Conservation (phyloP, 2,888 invertebrate genomes). For the Drosophila melanosoma region DNA sequence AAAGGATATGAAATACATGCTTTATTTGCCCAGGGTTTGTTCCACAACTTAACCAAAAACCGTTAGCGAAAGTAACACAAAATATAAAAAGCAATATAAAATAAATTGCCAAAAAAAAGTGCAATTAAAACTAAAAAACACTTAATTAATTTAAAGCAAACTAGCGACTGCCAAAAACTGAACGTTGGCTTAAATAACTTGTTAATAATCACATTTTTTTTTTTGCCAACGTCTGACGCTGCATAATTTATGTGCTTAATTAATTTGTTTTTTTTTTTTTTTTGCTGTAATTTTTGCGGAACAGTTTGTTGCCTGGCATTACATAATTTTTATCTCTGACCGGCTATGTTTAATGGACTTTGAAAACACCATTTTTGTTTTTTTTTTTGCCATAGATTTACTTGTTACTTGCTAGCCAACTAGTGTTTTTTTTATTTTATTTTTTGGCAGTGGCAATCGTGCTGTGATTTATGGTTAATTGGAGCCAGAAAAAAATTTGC, state of each 20-base stretch:
- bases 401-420: conserved; percentile 20
- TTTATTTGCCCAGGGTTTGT: conserved; percentile 39
- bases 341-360: conserved; percentile 44
- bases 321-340: conserved; percentile 55
- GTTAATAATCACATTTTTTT: conserved; percentile 62
- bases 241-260: conserved; percentile 78
- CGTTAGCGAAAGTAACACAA: conserved; percentile 63
- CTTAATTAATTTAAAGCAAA: conserved; percentile 73
- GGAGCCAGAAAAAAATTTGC: conserved; percentile 15
- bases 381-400: conserved; percentile 19
- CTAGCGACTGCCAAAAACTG: conserved; percentile 32
- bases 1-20: conserved; percentile 53
- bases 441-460: conserved; percentile 40
- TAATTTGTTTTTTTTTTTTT: conserved; percentile 54
- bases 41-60: conserved; percentile 42
- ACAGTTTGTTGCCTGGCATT: conserved; percentile 53
- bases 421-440: conserved; percentile 9
- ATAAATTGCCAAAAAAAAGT: conserved; percentile 35
- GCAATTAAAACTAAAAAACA: conserved; percentile 73
- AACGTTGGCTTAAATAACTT: conserved; percentile 71
- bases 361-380: conserved; percentile 20
- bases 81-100: conserved; percentile 15
- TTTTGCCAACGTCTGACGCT: conserved; percentile 35
- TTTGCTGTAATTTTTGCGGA: conserved; percentile 41
- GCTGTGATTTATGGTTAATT: conserved; percentile 59